A percentile compares a stretch with the other conserved stretches of the same genome.
Conservation (phyloP, 1,140 invertebrate species). For the Zaprionus tsacasi region DNA sequence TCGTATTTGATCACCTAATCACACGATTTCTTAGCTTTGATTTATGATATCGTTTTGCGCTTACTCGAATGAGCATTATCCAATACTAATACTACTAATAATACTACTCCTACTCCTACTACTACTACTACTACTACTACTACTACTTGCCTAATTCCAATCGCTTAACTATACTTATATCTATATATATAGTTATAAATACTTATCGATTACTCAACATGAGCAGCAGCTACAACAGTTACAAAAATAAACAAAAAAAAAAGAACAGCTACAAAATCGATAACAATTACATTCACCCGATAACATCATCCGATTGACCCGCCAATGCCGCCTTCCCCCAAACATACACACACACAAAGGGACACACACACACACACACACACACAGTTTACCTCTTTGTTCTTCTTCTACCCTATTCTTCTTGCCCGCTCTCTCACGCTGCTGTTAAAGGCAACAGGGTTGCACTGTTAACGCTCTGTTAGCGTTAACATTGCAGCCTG, state of each 20-base stretch:
- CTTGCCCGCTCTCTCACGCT: neutral
- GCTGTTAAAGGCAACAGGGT: conserved; percentile 23
- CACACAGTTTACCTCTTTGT: neutral
- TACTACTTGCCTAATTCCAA: conserved; percentile 68
- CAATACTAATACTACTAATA: conserved; percentile 25
- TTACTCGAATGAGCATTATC: conserved; percentile 65
- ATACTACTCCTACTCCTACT: conserved; percentile 41
- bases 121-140: conserved; percentile 65
- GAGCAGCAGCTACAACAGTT: conserved; percentile 22
- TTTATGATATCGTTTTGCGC: conserved; percentile 42
- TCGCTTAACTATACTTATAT: conserved; percentile 70
- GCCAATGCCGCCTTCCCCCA: neutral
- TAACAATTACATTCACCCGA: neutral
- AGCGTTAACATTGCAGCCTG: conserved; percentile 4
- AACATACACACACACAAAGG: neutral
- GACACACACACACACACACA: neutral
- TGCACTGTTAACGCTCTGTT: conserved; percentile 28
- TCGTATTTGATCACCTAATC: conserved; percentile 26
- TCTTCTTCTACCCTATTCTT: neutral
- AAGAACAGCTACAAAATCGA: conserved; percentile 16
- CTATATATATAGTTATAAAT: conserved; percentile 51
- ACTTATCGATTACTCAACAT: conserved; percentile 22
- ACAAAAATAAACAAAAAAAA: conserved; percentile 18
- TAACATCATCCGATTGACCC: neutral
- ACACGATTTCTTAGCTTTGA: conserved; percentile 39